These are phyloP conservation scores for Drosophila nikananu DNA, from an alignment of 1,140 invertebrate genomes.

Conservation along the genomic window DNA sequence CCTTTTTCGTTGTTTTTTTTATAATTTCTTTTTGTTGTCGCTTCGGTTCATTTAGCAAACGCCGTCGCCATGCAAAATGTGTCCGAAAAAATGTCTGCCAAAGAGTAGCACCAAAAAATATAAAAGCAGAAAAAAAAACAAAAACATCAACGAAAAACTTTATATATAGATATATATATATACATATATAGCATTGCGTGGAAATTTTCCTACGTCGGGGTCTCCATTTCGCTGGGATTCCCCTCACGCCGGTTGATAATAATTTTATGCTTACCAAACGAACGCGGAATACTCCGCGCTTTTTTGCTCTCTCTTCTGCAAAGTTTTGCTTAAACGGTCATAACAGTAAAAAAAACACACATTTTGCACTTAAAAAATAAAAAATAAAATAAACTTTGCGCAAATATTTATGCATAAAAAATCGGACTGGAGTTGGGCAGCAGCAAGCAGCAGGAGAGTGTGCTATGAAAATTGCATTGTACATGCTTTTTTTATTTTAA, in stretches of 20 bases:
- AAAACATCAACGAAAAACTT: slow-evolving; percentile 52
- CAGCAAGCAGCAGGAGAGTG: slow-evolving; percentile 41
- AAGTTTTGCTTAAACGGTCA: slow-evolving; percentile 81
- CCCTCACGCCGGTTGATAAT: slow-evolving; percentile 71
- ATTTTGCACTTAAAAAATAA: slow-evolving; percentile 48
- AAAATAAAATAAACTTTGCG: slow-evolving; percentile 26
- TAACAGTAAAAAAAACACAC: slow-evolving; percentile 71
- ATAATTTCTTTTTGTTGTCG: slow-evolving; percentile 59
- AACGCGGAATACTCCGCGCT: slow-evolving; percentile 41
- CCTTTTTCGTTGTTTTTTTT: slow-evolving; percentile 18
- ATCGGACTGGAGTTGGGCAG: slow-evolving; percentile 7
- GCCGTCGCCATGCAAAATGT: slow-evolving; percentile 72
- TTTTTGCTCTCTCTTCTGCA: slow-evolving; percentile 50
- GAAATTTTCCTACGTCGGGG: slow-evolving; percentile 39
- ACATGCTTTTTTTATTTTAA: slow-evolving; percentile 48
- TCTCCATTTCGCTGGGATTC: slow-evolving; percentile 40
- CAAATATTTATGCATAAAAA: slow-evolving; percentile 61
- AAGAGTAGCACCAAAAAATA: slow-evolving; percentile 46
- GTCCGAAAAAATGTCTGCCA: slow-evolving; percentile 62
- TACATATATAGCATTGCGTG: slow-evolving; percentile 62
- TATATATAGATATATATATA: slow-evolving; percentile 37
- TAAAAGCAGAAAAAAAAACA: slow-evolving; percentile 16
- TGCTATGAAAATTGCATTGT: slow-evolving; percentile 67
- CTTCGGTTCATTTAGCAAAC: slow-evolving; percentile 75
- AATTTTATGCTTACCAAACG: slow-evolving; percentile 79